Percentiles rank a stretch among this genome's conserved stretches.
Evolutionary conservation across 2,113 vertebrate genomes (phyloP).

Genomic region (Erythrocercus mccallii): DNA sequence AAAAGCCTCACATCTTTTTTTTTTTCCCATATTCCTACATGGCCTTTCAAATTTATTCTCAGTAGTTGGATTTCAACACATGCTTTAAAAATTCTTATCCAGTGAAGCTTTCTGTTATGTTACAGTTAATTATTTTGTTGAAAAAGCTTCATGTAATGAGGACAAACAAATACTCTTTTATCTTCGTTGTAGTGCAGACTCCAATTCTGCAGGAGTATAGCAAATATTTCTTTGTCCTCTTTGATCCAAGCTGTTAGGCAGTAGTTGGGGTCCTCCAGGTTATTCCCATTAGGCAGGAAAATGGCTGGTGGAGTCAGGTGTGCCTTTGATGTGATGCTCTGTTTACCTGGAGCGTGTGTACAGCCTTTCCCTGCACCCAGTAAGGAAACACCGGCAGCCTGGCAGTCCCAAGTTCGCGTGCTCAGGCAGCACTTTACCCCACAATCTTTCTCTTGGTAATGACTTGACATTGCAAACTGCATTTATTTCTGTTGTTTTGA

Average conservation of each 20-base stretch:
- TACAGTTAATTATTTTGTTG: conserved; percentile 49
- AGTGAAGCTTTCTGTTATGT: conserved; percentile 6
- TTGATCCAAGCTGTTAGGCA: conserved; percentile 43
- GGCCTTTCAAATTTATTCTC: conserved; percentile 41
- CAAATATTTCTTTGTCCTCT: neutral
- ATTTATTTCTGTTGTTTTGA: neutral
- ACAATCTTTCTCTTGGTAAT: neutral
- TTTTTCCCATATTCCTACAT: neutral
- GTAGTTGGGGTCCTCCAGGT: conserved; percentile 15
- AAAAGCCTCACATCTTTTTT: neutral
- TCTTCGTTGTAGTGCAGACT: neutral
- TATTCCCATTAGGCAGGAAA: conserved; percentile 27
- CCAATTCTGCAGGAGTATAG: neutral
- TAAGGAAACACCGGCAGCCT: neutral
- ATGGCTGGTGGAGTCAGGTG: neutral
- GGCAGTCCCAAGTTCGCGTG: neutral
- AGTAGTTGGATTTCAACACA: conserved; percentile 12
- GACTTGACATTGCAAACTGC: neutral
- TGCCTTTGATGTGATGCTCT: neutral
- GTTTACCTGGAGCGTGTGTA: rapidly evolving
- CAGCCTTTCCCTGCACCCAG: neutral
- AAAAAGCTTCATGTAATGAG: conserved; percentile 23
- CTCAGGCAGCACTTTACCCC: neutral
- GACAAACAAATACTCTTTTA: conserved; percentile 49
- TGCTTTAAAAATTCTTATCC: neutral